A percentile compares a stretch with the other conserved stretches of the same genome.
phyloP scores from a whole-genome alignment of 1,140 invertebrate genomes.

The Philotrypesis tridentata region DNA sequence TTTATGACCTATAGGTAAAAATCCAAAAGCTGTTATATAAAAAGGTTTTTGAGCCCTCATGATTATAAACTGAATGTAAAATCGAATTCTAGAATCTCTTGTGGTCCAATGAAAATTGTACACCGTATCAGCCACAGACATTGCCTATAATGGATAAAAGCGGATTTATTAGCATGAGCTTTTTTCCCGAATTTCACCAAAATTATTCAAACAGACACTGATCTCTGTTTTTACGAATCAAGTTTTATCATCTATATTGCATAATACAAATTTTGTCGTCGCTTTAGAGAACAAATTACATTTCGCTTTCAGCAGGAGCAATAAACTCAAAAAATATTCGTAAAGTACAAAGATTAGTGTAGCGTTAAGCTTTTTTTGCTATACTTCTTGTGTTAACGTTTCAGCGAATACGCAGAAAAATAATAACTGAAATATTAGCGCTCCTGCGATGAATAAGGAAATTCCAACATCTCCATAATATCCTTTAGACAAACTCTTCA shows the following conservation, averaged over 20 bases:
- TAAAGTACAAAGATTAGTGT: not conserved
- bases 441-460: not conserved
- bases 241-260: too few relatives aligned
- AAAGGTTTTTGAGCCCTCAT: slow-evolving; percentile 3
- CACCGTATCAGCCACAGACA: not conserved
- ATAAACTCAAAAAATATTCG: too few relatives aligned
- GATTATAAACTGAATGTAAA: not conserved
- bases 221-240: too few relatives aligned
- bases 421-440: not conserved
- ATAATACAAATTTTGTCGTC: too few relatives aligned
- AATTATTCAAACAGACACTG: too few relatives aligned
- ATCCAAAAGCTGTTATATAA: not conserved
- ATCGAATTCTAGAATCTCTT: not conserved
- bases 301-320: too few relatives aligned
- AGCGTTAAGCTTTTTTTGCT: not conserved
- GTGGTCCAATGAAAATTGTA: not conserved
- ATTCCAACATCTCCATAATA: not conserved
- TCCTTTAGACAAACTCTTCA: not conserved
- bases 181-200: too few relatives aligned
- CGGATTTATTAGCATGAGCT: not conserved
- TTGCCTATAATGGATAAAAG: not conserved
- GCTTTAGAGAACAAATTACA: too few relatives aligned
- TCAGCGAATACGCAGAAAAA: not conserved
- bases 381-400: not conserved
- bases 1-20: not conserved